Evolutionary conservation across 2,888 invertebrate species (phyloP).

Genomic region (Drosophila pseudotalamancana): DNA sequence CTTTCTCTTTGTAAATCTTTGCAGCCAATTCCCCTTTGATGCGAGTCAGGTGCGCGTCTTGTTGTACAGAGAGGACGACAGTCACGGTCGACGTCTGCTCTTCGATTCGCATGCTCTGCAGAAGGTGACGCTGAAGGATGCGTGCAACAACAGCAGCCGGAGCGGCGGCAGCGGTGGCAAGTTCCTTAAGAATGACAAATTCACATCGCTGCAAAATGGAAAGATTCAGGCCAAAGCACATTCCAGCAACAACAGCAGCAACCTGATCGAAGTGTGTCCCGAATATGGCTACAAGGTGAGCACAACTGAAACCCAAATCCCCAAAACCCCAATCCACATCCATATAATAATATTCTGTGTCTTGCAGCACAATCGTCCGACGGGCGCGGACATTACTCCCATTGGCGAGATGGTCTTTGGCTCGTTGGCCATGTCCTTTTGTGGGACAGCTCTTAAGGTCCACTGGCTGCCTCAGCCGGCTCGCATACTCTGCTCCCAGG

Average conservation of each 20-base stretch:
- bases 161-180: conserved; percentile 51
- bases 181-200: conserved; percentile 63
- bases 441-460: conserved; percentile 93
- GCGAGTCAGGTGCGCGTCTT: conserved; percentile 91
- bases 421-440: conserved; percentile 94
- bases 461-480: conserved; percentile 85
- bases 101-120: conserved; percentile 92
- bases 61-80: conserved; percentile 94
- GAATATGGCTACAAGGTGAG: conserved; percentile 88
- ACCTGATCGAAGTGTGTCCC: conserved; percentile 87
- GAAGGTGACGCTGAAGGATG: conserved; percentile 85
- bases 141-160: conserved; percentile 27
- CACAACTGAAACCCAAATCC: background rate
- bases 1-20: conserved; percentile 22
- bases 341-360: background rate
- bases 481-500: conserved; percentile 87
- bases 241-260: conserved; percentile 63
- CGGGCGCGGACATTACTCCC: conserved; percentile 88
- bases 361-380: conserved; percentile 87
- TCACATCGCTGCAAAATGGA: conserved; percentile 58
- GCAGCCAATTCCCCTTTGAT: conserved; percentile 87
- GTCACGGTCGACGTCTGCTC: conserved; percentile 90
- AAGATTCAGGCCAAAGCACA: conserved; percentile 75
- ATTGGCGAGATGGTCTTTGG: conserved; percentile 97
- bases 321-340: background rate